Conservation (phyloP, 2,888 invertebrate genomes). For the Eristalis pertinax region DNA sequence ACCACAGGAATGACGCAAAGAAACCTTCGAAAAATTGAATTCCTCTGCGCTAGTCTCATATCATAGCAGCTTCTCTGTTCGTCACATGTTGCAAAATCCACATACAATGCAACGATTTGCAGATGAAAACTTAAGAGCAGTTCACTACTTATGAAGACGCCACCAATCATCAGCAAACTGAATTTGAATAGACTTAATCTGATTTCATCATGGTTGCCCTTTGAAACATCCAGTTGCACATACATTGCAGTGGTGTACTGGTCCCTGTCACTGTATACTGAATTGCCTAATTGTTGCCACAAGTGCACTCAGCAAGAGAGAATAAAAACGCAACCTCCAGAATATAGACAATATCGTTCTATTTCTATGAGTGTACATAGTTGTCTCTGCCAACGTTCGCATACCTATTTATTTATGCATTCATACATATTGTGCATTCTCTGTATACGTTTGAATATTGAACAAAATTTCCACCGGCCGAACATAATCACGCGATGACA, state of each 20-base stretch:
- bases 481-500: not conserved
- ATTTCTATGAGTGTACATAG: not conserved
- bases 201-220: too few species aligned
- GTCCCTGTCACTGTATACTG: too few species aligned
- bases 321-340: not conserved
- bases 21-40: not conserved
- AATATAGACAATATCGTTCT: not conserved
- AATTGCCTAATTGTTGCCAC: too few species aligned
- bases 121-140: too few species aligned
- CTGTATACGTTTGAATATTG: not conserved
- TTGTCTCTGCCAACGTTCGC: not conserved
- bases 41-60: not conserved
- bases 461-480: not conserved
- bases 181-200: too few species aligned
- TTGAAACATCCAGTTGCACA: too few species aligned
- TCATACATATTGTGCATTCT: not conserved
- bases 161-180: too few species aligned
- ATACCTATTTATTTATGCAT: not conserved
- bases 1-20: not conserved
- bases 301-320: too few species aligned
- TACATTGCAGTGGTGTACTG: too few species aligned
- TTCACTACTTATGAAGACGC: too few species aligned
- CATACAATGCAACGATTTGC: too few species aligned
- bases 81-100: too few species aligned
- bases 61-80: not conserved